A percentile compares a stretch with the other conserved stretches of the same genome.
Conservation (phyloP, 2,113 vertebrate genomes). For the Cyphomyrus plagiostoma region DNA sequence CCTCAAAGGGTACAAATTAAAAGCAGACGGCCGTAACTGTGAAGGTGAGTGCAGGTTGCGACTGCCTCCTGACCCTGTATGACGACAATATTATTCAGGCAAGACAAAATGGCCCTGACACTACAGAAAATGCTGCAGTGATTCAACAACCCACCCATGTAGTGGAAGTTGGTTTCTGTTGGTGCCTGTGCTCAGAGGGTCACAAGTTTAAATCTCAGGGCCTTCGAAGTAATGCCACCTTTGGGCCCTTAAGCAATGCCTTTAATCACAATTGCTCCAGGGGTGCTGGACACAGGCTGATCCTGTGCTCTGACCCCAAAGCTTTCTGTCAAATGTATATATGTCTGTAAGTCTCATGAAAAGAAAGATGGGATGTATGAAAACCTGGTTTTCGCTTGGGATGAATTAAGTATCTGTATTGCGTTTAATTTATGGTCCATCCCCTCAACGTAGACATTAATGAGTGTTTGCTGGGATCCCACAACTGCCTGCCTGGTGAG, state of each 20-base stretch:
- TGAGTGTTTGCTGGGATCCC: constrained; percentile 62
- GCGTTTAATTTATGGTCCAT: background rate
- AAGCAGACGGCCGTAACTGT: constrained; percentile 76
- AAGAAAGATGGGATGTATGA: background rate
- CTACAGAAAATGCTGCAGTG: background rate
- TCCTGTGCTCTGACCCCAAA: background rate
- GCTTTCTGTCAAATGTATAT: background rate
- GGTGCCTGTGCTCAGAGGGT: background rate
- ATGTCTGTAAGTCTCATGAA: background rate
- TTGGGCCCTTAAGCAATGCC: background rate
- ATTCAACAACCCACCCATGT: background rate
- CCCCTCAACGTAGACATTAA: constrained; percentile 57
- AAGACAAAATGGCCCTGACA: background rate
- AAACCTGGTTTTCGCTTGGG: background rate
- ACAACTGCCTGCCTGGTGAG: constrained; percentile 64
- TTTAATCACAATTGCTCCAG: background rate
- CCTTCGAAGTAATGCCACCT: background rate
- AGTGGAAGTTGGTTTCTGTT: background rate
- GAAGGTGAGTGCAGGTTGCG: constrained; percentile 64
- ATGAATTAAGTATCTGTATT: background rate
- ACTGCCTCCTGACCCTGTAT: background rate
- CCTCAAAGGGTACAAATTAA: constrained; percentile 81
- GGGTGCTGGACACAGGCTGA: background rate
- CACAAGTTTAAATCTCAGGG: background rate
- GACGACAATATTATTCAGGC: background rate